Percentiles rank a stretch among this genome's conserved stretches.
These are phyloP conservation scores for Leucosticte australis DNA, from an alignment of 2,113 vertebrate species.

Conservation along the genomic window DNA sequence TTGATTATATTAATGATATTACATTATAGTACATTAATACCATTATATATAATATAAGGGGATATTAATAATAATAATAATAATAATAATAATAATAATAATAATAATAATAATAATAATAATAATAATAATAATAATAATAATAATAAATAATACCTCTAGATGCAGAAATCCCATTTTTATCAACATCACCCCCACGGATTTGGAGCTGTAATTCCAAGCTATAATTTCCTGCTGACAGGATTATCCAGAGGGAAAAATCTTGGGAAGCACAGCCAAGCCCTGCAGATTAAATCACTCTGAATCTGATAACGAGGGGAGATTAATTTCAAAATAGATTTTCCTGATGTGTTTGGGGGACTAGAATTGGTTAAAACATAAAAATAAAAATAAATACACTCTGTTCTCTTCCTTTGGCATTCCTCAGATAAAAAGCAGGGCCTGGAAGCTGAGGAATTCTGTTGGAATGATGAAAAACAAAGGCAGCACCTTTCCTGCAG, in stretches of 20 bases:
- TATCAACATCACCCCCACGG: accelerated
- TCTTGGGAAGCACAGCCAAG: not conserved
- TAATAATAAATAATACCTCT: too few relatives aligned
- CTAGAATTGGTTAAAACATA: not conserved
- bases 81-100: too few relatives aligned
- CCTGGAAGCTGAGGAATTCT: not conserved
- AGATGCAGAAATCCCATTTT: not conserved
- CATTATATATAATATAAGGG: too few relatives aligned
- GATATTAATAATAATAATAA: too few relatives aligned
- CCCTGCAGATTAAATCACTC: not conserved
- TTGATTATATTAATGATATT: too few relatives aligned
- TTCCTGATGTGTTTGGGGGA: not conserved
- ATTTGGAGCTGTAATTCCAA: not conserved
- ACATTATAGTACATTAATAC: too few relatives aligned
- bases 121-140: too few relatives aligned
- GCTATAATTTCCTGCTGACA: accelerated
- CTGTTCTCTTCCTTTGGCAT: not conserved
- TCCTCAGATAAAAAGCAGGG: not conserved
- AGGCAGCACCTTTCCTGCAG: not conserved
- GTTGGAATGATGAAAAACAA: not conserved
- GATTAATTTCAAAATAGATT: not conserved
- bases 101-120: too few relatives aligned
- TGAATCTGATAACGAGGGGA: not conserved
- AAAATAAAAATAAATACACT: not conserved
- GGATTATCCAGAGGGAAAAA: not conserved